Evolutionary conservation across 2,797 vertebrate genomes (phyloP), one percentile per base, ranked within the genome.

Genomic region (Channa striata): DNA sequence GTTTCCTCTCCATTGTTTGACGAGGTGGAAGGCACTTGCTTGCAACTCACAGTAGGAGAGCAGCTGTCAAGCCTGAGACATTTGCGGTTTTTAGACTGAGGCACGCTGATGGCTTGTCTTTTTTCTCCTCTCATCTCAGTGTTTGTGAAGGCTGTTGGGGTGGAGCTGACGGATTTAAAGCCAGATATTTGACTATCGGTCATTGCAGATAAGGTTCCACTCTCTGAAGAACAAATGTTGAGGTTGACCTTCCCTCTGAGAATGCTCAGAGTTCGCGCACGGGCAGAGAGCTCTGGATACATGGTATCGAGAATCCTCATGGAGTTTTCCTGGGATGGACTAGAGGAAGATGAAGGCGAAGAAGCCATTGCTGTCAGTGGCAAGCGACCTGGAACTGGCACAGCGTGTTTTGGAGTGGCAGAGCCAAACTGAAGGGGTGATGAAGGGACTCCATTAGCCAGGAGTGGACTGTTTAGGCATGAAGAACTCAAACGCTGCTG

Each of bases 391-490:
- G 98, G 98, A 47, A 99, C 97, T 0, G 97, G 97, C 37, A 99
- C 93, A 0, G 98, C 98, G 0, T 99, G 97, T 81, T 99, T 98
- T 13, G 98, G 98, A 30, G 97, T 99, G 11, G 95, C 95, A 11
- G 97, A 95, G 72, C 97, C 97, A 33, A 99, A 99, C 78, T 98
- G 97, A 78, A 99, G 87, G 1, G 98, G 98, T 0, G 97, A 99
- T 0, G 96, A 96, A n/a, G 92, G 94, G 74, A 93, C 94, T 57
- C 85, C 81, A 12, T 93, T 91, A 13, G 90, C 91, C 1, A 91
- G 93, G 0, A 95, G 93, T 0, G 94, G 90, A 43, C 89, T 93
- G 78, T 80, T 82, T 1, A 80, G 53, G n/a, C 67, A 72, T 11
- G 81, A 81, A 17, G 86, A 78, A 34, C 42, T 67, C 13, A 39